phyloP scores from a whole-genome alignment of 2,797 vertebrate species.

The Mus spretus region DNA sequence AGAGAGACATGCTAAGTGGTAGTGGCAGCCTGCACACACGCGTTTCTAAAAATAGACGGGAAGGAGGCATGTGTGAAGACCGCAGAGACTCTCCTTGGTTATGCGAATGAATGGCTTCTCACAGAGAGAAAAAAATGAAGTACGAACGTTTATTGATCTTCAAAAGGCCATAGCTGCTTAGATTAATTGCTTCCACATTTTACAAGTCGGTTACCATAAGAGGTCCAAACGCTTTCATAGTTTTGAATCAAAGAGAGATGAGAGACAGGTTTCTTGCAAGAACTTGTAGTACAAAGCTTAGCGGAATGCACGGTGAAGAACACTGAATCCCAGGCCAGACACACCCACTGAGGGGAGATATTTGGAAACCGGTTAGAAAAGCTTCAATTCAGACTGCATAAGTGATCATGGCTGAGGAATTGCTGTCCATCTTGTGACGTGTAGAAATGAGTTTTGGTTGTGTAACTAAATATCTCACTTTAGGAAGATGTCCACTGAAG shows the following conservation, averaged over 20 bases:
- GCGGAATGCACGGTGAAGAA: neutral
- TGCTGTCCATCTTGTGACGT: slow-evolving; percentile 10
- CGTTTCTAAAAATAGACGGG: slow-evolving; percentile 70
- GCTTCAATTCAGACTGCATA: neutral
- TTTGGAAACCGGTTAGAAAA: neutral
- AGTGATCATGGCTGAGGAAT: slow-evolving; percentile 12
- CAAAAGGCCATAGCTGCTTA: neutral
- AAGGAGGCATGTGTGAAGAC: neutral
- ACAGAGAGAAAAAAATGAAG: slow-evolving; percentile 1
- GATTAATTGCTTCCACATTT: slow-evolving; percentile 21
- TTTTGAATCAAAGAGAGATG: slow-evolving; percentile 36
- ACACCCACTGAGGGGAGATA: neutral
- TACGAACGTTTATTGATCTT: slow-evolving; percentile 49
- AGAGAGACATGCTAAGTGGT: neutral
- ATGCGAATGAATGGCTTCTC: neutral
- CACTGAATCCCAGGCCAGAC: neutral
- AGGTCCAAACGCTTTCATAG: slow-evolving; percentile 50
- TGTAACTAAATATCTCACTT: slow-evolving; percentile 9
- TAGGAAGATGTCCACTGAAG: neutral
- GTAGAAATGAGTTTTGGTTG: neutral
- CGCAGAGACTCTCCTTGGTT: neutral
- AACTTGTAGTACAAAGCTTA: slow-evolving; percentile 34
- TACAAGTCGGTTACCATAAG: slow-evolving; percentile 49
- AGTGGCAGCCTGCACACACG: slow-evolving; percentile 39
- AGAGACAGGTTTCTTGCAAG: slow-evolving; percentile 1